These are phyloP conservation scores for Trigoniulus corallinus DNA, from an alignment of 1,140 invertebrate genomes.

Conservation along the genomic window DNA sequence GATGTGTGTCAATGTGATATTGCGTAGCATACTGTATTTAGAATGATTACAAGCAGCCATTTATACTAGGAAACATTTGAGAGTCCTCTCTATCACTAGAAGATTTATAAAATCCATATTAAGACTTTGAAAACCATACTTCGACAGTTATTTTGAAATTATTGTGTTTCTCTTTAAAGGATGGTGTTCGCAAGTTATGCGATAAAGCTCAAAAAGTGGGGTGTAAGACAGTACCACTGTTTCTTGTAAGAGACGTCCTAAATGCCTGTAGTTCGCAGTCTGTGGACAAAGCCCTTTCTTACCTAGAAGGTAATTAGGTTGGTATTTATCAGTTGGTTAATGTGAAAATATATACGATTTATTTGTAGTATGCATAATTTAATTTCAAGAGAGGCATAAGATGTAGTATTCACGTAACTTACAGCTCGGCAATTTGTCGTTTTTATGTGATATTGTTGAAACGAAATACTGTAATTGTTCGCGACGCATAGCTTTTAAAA, in stretches of 20 bases:
- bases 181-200: conserved; percentile 23
- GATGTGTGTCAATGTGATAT: too few relatives aligned
- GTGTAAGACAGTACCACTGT: conserved; percentile 23
- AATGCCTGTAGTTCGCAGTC: conserved; percentile 23
- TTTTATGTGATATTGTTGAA: too few relatives aligned
- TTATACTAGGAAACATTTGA: too few relatives aligned
- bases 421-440: too few relatives aligned
- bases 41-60: too few relatives aligned
- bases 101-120: conserved; percentile 4
- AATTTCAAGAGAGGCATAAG: too few relatives aligned
- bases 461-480: too few relatives aligned
- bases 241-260: conserved; percentile 27
- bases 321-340: conserved; percentile 1
- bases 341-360: neutral
- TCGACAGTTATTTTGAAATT: neutral
- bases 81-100: conserved; percentile 7
- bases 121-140: neutral
- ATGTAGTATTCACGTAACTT: too few relatives aligned
- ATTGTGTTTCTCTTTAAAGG: conserved; percentile 13
- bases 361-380: neutral
- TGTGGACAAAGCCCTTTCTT: conserved; percentile 21
- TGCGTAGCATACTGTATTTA: too few relatives aligned
- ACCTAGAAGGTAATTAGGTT: conserved; percentile 16
- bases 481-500: too few relatives aligned
- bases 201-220: conserved; percentile 25